Conservation (phyloP, 2,888 invertebrate genomes). For the Slavum lentiscoides region DNA sequence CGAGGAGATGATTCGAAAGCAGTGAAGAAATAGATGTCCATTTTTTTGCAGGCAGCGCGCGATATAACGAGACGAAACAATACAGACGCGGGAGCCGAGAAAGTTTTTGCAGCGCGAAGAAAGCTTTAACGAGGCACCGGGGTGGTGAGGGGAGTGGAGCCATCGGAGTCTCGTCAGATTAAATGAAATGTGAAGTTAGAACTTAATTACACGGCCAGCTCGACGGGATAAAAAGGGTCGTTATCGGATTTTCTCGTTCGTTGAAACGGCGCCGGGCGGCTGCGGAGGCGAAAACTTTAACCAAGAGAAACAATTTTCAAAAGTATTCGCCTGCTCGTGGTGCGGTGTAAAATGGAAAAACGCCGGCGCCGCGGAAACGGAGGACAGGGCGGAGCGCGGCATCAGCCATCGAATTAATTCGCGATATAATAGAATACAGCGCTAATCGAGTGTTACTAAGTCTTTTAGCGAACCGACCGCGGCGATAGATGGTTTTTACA, state of each 20-base stretch:
- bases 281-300: slow-evolving; percentile 44
- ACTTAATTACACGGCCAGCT: slow-evolving; percentile 44
- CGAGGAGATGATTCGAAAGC: too few species aligned
- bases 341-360: slow-evolving; percentile 23
- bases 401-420: slow-evolving; percentile 14
- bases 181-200: slow-evolving; percentile 53
- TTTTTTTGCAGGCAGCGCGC: too few species aligned
- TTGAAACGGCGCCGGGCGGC: slow-evolving; percentile 33
- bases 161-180: background rate
- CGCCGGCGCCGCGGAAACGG: background rate
- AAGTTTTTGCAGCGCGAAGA: background rate
- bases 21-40: too few species aligned
- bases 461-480: slow-evolving; percentile 9
- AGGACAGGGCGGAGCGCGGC: background rate
- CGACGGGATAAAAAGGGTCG: slow-evolving; percentile 44
- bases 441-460: slow-evolving; percentile 41
- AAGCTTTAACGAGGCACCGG: slow-evolving; percentile 2
- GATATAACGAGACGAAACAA: too few species aligned
- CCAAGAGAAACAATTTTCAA: slow-evolving; percentile 49
- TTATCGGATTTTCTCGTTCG: slow-evolving; percentile 56
- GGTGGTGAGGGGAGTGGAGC: background rate
- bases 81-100: background rate
- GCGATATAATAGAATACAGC: background rate
- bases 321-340: slow-evolving; percentile 20
- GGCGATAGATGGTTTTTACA: too few species aligned